Conservation (phyloP, 1,140 invertebrate genomes). For the Anoplophora glabripennis region DNA sequence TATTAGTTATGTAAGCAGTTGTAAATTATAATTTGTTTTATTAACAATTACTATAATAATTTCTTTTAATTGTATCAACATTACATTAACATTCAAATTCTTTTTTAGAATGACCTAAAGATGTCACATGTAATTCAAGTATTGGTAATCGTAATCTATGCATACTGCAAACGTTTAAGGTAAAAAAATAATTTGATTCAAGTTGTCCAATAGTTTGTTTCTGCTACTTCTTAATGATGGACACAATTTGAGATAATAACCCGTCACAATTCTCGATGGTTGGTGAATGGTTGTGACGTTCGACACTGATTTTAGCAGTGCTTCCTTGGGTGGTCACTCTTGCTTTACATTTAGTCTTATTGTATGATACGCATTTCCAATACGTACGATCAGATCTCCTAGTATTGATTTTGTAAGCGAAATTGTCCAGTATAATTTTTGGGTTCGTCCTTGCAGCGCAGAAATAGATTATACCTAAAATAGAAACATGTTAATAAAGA, state of each 20-base stretch:
- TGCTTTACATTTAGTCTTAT: constrained; percentile 31
- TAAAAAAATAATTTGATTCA: too few relatives aligned
- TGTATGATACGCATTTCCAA: constrained; percentile 34
- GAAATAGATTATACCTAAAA: constrained; percentile 33
- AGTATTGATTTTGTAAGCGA: constrained; percentile 21
- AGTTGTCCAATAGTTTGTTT: too few relatives aligned
- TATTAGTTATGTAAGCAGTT: too few relatives aligned
- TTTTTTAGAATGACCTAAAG: too few relatives aligned
- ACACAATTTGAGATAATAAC: constrained; percentile 13
- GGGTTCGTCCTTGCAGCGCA: constrained; percentile 31
- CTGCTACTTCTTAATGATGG: background rate
- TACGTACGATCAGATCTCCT: constrained; percentile 25
- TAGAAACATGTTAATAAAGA: constrained; percentile 10
- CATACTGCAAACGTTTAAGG: too few relatives aligned
- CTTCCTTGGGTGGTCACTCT: constrained; percentile 25
- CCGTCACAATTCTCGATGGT: constrained; percentile 21
- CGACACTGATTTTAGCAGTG: constrained; percentile 22
- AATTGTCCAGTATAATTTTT: constrained; percentile 32
- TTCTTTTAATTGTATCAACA: too few relatives aligned
- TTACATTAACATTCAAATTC: too few relatives aligned
- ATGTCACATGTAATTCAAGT: too few relatives aligned
- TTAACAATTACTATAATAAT: too few relatives aligned
- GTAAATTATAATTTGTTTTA: too few relatives aligned
- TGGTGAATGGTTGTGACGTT: constrained; percentile 32
- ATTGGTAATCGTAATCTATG: too few relatives aligned